Base-by-base conservation (phyloP, 2,113 vertebrate genomes). In the Pterocles orientalis region DNA sequence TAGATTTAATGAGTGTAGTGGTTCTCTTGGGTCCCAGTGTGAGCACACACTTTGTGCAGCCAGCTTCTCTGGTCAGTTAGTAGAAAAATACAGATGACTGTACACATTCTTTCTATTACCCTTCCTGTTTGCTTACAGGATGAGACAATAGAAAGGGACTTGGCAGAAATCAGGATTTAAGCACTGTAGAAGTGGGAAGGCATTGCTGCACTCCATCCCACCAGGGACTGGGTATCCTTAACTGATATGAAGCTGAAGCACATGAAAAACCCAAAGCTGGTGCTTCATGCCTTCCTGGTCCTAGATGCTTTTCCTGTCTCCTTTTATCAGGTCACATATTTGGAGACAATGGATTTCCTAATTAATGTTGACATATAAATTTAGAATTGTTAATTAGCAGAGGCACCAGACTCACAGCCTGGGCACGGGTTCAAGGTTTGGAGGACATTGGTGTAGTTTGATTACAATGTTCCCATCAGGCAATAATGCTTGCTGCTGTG, bases 391-490 rank as follows among this genome's bases (percentile, higher is more conserved):
- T 95, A 88, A 94, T 95, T 96, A 97, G 93, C 1, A 10, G 58
- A 91, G 89, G 47, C 91, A 76, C 53, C 58, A 72, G 94, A 73
- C 79, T 96, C 58, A 87, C 88, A 96, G 79, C 65, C 82, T 84
- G 82, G 95, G 94, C 82, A 83, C 25, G 76, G n/a, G 81, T 96
- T 97, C 96, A 96, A 96, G 92, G 69, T 93, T 97, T 95, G 81
- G 48, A 75, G 95, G 82, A 78, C 76, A 48, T 14, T n/a, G 43
- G 72, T 89, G 70, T 80, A 82, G 83, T 84, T 69, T 96, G 76
- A 94, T 58, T 84, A 86, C 33, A 70, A 4, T 88, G 82, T n/a
- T 88, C 84, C 77, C 85, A 90, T 76, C 64, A 94, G 88, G 45
- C 33, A 89, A 25, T 87, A 64, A 43, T 92, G 90, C 57, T 83